Evolutionary conservation across 2,888 invertebrate species (phyloP), one percentile per base, ranked within the genome.

Genomic region (Pachycephus smyrnensis): DNA sequence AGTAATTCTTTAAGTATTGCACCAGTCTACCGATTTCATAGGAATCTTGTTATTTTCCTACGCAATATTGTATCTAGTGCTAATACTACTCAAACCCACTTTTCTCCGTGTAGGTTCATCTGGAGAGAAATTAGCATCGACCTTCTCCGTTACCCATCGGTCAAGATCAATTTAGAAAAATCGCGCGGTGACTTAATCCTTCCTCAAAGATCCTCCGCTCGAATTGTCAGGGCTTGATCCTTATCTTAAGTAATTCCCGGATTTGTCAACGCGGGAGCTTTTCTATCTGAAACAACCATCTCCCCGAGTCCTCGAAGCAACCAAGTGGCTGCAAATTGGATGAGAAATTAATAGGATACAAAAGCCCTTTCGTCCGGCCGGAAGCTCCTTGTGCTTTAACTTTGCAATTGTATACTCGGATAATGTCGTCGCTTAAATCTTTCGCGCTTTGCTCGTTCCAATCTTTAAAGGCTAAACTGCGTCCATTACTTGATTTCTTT

Each of bases 231-330:
- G 79, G 83, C 84, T 84, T 84, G 86, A 86, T 86, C 86, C 84
- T 86, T 86, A 86, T 86, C 86, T 85, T 80, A 80, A 82, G 82
- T 78, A 77, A 83, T 84, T 82, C 82, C 77, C 73, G 80, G 79
- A 84, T 83, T 80, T 80, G 77, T 69, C 76, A 79, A 73, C 81
- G 75, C 15, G 40, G 15, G 73, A 74, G 79, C 74, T 83, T 80
- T 80, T 75, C 80, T 77, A 80, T 80, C 78, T 78, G 76, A 36
- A 68, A 15, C 68, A n/a, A 30, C 76, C 76, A 80, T 83, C 79
- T 36, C 75, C 73, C 69, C 55, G 36, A 35, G 73, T 33, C 31
- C 36, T 68, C 68, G 69, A 68, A 55, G 40, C 36, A 77, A 23
- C 68, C 73, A 40, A 40, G 73, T 36, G 79, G 37, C 80, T 81